phyloP scores from a whole-genome alignment of 2,113 vertebrate genomes.

The Daphoenositta chrysoptera region DNA sequence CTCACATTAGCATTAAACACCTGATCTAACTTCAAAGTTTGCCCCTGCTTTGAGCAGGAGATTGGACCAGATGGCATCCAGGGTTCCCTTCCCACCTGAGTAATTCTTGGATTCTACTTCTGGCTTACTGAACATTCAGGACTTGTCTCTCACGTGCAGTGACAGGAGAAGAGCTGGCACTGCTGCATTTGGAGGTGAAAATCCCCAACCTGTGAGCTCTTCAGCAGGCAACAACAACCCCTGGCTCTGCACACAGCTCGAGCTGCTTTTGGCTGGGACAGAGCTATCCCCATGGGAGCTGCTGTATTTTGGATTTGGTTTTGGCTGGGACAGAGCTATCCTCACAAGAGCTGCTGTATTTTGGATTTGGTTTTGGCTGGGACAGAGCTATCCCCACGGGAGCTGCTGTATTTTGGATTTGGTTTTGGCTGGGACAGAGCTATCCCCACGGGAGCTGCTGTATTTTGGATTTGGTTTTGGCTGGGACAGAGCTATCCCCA shows the following conservation, averaged over 20 bases:
- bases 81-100: neutral
- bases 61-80: neutral
- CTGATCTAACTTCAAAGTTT: neutral
- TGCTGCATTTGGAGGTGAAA: neutral
- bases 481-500: neutral
- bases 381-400: fast-evolving
- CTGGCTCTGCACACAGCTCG: neutral
- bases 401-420: neutral
- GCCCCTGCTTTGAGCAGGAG: neutral
- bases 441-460: neutral
- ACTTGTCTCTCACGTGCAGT: neutral
- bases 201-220: neutral
- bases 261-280: neutral
- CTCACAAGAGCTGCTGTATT: fast-evolving
- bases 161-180: neutral
- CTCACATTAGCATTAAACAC: neutral
- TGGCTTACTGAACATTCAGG: neutral
- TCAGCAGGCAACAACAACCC: neutral
- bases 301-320: too few relatives aligned
- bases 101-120: neutral
- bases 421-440: neutral
- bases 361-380: neutral
- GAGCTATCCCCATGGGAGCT: neutral
- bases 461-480: neutral
- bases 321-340: neutral